Percentiles rank a stretch among this genome's conserved stretches.
These are phyloP conservation scores for Pungitius pungitius DNA, from an alignment of 2,113 vertebrate genomes.

Conservation along the genomic window DNA sequence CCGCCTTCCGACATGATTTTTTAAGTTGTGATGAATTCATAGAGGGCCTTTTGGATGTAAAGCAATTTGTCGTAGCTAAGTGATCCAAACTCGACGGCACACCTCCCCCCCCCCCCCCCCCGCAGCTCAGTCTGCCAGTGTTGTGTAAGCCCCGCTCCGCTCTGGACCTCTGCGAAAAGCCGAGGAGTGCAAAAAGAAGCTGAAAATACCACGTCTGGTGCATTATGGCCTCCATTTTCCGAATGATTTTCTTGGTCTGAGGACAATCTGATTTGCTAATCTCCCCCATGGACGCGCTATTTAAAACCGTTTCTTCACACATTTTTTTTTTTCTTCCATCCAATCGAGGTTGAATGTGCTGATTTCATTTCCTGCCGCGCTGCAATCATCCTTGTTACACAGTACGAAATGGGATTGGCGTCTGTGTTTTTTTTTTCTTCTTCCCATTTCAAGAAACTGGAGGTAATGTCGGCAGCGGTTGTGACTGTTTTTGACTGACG, in stretches of 20 bases:
- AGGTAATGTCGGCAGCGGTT: constrained; percentile 50
- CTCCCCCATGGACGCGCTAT: constrained; percentile 44
- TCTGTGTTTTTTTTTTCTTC: too few species aligned
- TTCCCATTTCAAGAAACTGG: constrained; percentile 32
- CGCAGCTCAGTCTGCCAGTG: not conserved
- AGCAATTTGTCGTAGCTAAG: not conserved
- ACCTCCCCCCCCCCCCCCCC: not conserved
- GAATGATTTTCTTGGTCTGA: constrained; percentile 51
- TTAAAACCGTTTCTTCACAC: constrained; percentile 38
- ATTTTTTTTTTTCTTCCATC: constrained; percentile 30
- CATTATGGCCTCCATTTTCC: constrained; percentile 34
- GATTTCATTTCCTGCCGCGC: constrained; percentile 57
- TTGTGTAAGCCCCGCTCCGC: not conserved
- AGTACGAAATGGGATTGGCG: constrained; percentile 69
- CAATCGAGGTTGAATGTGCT: constrained; percentile 39
- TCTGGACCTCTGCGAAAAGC: constrained; percentile 23
- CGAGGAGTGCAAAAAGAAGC: constrained; percentile 16
- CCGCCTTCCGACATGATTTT: not conserved
- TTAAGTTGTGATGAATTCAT: not conserved
- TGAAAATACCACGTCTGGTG: constrained; percentile 20
- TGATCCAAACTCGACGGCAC: not conserved
- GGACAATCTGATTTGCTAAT: constrained; percentile 67
- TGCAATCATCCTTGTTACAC: constrained; percentile 57
- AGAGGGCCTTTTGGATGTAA: not conserved
- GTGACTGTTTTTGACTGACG: constrained; percentile 48